Evolutionary conservation across 2,797 vertebrate genomes (phyloP).

Genomic region (Myotis vivesi): DNA sequence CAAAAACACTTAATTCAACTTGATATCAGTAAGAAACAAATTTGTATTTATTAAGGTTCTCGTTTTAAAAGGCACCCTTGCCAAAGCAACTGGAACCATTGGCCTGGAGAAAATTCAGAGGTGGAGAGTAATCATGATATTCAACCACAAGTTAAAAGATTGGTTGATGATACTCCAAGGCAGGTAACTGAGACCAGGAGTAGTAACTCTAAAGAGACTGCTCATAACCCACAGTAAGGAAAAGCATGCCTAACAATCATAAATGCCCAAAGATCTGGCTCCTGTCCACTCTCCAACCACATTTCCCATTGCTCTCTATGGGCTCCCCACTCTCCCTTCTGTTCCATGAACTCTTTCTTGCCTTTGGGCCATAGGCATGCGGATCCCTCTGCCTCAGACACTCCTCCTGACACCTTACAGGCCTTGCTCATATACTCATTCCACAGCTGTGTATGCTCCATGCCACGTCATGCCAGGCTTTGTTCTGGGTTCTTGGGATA

Average conservation of each 20-base stretch:
- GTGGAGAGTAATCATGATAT: background rate
- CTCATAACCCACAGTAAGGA: background rate
- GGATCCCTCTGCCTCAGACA: background rate
- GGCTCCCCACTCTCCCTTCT: background rate
- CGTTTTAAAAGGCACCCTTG: background rate
- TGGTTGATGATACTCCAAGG: background rate
- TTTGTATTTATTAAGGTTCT: background rate
- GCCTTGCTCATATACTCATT: background rate
- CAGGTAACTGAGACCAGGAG: background rate
- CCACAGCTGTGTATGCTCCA: background rate
- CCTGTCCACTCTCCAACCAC: background rate
- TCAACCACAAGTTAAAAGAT: background rate
- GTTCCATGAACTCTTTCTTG: background rate
- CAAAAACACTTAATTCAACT: background rate
- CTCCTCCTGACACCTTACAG: background rate
- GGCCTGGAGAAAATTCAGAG: background rate
- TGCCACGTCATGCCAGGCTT: background rate
- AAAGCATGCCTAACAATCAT: background rate
- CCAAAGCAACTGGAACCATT: background rate
- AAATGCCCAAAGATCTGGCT: background rate
- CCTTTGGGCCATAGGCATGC: background rate
- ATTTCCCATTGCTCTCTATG: background rate
- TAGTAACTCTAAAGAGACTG: background rate
- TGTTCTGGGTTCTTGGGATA: background rate
- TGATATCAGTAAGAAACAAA: background rate